Percentiles rank a stretch among this genome's conserved stretches.
These are phyloP conservation scores for Octopus bimaculoides DNA, from an alignment of 1,140 invertebrate genomes.

Conservation along the genomic window DNA sequence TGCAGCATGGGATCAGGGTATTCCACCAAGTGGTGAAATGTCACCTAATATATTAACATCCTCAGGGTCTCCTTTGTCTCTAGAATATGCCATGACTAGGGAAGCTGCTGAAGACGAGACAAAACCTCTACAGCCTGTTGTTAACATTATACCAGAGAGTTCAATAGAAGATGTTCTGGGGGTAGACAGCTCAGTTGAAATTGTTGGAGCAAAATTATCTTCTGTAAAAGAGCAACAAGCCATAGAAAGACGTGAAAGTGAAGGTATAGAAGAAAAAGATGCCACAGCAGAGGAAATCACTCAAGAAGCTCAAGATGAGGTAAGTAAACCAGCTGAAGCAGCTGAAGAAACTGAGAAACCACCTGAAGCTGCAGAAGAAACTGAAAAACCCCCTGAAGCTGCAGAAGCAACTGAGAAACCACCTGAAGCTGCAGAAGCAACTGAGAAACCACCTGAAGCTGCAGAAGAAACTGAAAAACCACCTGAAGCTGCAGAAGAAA, in stretches of 20 bases:
- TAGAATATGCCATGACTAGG: too few relatives aligned
- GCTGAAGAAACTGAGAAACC: slow-evolving; percentile 9
- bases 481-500: slow-evolving; percentile 12
- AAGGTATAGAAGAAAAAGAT: slow-evolving; percentile 19
- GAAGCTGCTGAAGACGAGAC: too few relatives aligned
- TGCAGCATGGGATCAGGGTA: too few relatives aligned
- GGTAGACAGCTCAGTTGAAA: slow-evolving; percentile 47
- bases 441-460: background rate
- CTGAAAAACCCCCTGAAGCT: slow-evolving; percentile 10
- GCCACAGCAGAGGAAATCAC: background rate
- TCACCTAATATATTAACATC: too few relatives aligned
- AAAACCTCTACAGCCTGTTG: too few relatives aligned
- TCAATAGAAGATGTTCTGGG: slow-evolving; percentile 30
- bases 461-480: slow-evolving; percentile 11
- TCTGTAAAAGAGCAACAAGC: background rate
- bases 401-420: slow-evolving; percentile 1
- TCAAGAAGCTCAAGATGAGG: background rate
- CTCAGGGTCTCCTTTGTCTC: too few relatives aligned
- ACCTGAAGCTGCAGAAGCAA: background rate
- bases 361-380: slow-evolving; percentile 12
- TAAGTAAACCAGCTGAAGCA: background rate
- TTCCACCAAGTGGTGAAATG: too few relatives aligned
- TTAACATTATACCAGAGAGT: slow-evolving; percentile 30
- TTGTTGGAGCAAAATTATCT: slow-evolving; percentile 49
- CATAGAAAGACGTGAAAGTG: slow-evolving; percentile 12